Evolutionary conservation across 2,888 invertebrate species (phyloP), one percentile per base, ranked within the genome.

Genomic region (Phymatocera aterrima): DNA sequence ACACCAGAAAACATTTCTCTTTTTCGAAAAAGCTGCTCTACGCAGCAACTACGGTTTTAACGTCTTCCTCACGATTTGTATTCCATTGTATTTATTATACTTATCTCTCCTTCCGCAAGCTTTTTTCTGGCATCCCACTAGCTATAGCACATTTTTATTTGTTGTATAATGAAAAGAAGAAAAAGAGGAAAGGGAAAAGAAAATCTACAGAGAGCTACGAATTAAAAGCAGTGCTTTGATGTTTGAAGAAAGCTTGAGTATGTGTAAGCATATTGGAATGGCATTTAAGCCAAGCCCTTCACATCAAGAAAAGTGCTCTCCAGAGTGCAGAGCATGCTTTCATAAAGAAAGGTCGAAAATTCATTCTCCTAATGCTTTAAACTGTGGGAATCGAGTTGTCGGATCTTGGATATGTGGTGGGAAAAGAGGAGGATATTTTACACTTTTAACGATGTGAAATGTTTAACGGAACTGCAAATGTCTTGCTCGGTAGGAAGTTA

Each of bases 261-360:
- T 68, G 48, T 51, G 72, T 72, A 48, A 51, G 31, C 48, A 72
- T 31, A 48, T 72, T 18, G 28, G 18, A 31, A 10, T 34, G 51
- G 10, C 72, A 51, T 51, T 72, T 51, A 72, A 48, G 24, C 34
- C 43, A 15, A 51, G 31, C 48, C 72, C 34, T 51, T 51, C 51
- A 43, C 72, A 72, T 72, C 31, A 43, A 48, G 48, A 72, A 51
- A 72, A 72, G 51, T 72, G 72, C 72, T 72, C 72, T 72, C 72
- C 51, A 72, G 72, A 48, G 72, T 31, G 31, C 34, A 48, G 12
- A 34, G 72, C 72, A 72, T 15, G 24, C 51, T 15, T 46, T 43
- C 24, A n/a, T n/a, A 24, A 40, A 21, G 24, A 46, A 24, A 46
- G 46, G 57, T 57, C 57, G 28, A 12, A 64, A n/a, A n/a, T n/a